Conservation (phyloP, 2,797 vertebrate genomes). For the Anabacerthia variegaticeps region DNA sequence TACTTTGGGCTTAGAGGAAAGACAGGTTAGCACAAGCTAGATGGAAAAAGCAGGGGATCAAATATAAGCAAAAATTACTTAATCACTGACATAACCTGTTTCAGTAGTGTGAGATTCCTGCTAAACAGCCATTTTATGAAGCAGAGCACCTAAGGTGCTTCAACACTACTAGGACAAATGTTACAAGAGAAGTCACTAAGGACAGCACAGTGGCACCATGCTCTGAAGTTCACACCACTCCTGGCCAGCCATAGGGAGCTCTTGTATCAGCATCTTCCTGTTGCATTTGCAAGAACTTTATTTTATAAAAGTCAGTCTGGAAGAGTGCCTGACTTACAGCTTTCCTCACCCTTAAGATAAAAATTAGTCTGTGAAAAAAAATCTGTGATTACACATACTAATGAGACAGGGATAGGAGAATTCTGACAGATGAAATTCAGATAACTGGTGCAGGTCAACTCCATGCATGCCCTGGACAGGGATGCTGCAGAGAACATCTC, state of each 20-base stretch:
- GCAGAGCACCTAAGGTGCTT: neutral
- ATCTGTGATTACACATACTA: neutral
- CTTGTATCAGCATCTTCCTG: neutral
- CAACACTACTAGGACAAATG: neutral
- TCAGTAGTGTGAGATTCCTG: neutral
- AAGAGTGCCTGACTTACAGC: fast-evolving
- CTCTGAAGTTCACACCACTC: neutral
- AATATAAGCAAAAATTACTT: neutral
- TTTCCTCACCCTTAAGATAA: neutral
- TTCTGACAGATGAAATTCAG: neutral
- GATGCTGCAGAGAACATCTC: neutral
- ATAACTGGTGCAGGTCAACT: neutral
- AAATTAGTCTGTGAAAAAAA: neutral
- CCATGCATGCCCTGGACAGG: fast-evolving
- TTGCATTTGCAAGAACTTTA: fast-evolving
- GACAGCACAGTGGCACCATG: neutral
- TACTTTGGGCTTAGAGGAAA: neutral
- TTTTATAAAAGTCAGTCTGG: neutral
- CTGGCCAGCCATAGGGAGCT: neutral
- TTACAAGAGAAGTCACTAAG: neutral
- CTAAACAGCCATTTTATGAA: neutral
- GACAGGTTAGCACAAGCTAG: neutral
- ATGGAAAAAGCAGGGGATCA: neutral
- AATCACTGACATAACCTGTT: neutral
- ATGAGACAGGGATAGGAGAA: neutral